These are phyloP conservation scores for Bos javanicus DNA, from an alignment of 2,113 vertebrate species.

Conservation along the genomic window DNA sequence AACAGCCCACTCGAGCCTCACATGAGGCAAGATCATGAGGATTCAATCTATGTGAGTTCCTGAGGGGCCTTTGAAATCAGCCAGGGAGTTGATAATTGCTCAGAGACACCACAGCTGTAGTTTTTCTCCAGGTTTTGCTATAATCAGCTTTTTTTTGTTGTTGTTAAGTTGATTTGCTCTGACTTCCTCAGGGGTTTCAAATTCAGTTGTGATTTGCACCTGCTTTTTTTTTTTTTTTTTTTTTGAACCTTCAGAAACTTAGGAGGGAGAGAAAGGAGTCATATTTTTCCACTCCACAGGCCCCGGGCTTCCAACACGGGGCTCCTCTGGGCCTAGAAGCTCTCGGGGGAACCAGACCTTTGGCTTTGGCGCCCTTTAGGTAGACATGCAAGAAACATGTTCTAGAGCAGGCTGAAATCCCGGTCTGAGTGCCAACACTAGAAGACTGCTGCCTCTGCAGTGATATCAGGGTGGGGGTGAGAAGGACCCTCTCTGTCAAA, in stretches of 20 bases:
- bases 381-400: not conserved
- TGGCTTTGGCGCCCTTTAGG: not conserved
- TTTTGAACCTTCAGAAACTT: constrained; percentile 18
- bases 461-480: not conserved
- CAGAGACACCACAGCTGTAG: constrained; percentile 14
- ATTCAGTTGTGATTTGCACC: constrained; percentile 52
- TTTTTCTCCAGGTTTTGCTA: constrained; percentile 33
- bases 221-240: constrained; percentile 45
- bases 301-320: not conserved
- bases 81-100: not conserved
- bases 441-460: not conserved
- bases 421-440: not conserved
- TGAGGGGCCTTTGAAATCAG: constrained; percentile 31
- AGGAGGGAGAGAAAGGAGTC: not conserved
- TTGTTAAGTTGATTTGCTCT: constrained; percentile 38
- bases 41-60: constrained; percentile 28
- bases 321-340: not conserved
- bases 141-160: constrained; percentile 24
- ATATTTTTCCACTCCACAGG: not conserved
- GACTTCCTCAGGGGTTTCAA: constrained; percentile 44
- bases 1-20: constrained; percentile 46
- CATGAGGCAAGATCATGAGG: constrained; percentile 15
- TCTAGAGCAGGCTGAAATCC: not conserved
- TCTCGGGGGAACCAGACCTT: not conserved
- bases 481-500: not conserved